phyloP scores from a whole-genome alignment of 2,113 vertebrate genomes.

The Percopsis transmontana region DNA sequence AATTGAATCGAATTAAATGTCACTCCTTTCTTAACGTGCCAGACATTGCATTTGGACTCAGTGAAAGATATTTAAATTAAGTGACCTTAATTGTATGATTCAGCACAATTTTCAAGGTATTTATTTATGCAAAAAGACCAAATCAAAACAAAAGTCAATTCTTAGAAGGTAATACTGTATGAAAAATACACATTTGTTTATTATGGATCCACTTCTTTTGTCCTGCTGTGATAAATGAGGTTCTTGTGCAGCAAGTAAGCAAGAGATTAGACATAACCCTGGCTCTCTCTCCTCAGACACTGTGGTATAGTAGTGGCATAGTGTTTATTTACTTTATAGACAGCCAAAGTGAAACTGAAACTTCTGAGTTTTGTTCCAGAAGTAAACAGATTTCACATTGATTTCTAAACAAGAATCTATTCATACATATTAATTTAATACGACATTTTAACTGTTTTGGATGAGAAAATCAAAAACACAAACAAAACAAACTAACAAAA shows the following conservation, averaged over 20 bases:
- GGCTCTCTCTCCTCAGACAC: constrained; percentile 48
- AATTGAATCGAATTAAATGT: constrained; percentile 44
- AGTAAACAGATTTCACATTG: too few relatives aligned
- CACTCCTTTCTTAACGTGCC: constrained; percentile 36
- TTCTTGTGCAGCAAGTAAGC: constrained; percentile 7
- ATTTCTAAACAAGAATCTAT: too few relatives aligned
- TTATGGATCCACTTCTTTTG: neutral
- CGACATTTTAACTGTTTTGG: too few relatives aligned
- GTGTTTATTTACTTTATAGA: neutral
- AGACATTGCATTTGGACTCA: constrained; percentile 21
- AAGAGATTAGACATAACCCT: constrained; percentile 30
- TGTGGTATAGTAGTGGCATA: constrained; percentile 38
- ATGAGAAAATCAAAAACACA: too few relatives aligned
- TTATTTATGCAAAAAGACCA: neutral
- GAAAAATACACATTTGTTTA: neutral
- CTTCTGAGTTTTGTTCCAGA: too few relatives aligned
- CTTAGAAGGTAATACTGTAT: too few relatives aligned
- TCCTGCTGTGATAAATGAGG: neutral
- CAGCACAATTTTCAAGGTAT: constrained; percentile 1
- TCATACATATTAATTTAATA: too few relatives aligned
- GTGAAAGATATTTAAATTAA: neutral
- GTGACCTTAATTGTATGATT: neutral
- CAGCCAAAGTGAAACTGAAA: too few relatives aligned
- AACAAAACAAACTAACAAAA: too few relatives aligned
- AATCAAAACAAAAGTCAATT: neutral